Conservation (phyloP, 1,140 invertebrate genomes). For the Drosophila tsacasi region DNA sequence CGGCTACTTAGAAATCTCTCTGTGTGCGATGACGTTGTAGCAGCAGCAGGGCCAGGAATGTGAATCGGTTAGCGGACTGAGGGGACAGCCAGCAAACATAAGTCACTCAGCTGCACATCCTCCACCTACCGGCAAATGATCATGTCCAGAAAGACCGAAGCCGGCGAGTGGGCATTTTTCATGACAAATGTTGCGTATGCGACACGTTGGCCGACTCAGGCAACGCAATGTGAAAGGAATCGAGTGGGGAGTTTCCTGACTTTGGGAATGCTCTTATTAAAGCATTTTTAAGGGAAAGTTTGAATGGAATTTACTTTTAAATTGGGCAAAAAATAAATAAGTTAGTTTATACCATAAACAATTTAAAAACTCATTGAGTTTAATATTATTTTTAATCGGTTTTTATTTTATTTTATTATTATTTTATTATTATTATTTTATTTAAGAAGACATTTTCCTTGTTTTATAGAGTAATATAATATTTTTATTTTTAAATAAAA, state of each 20-base stretch:
- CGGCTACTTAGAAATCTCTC: constrained; percentile 31
- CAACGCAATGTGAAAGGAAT: constrained; percentile 42
- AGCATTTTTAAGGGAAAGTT: background rate
- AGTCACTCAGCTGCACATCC: constrained; percentile 69
- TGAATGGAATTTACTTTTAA: no score
- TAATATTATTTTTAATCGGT: background rate
- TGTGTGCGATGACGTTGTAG: background rate
- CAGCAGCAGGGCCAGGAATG: constrained; percentile 35
- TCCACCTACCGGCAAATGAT: constrained; percentile 48
- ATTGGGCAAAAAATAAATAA: background rate
- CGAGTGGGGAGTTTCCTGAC: background rate
- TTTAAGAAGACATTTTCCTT: no score
- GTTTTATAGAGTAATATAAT: no score
- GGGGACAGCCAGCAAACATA: constrained; percentile 16
- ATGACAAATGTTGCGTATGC: constrained; percentile 75
- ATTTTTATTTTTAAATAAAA: background rate
- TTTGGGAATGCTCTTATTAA: constrained; percentile 21
- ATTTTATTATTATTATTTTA: no score
- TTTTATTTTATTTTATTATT: no score
- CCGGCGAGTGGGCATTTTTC: constrained; percentile 16
- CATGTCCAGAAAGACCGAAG: constrained; percentile 18
- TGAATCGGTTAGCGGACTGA: background rate
- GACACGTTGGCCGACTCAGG: constrained; percentile 42
- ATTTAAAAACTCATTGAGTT: background rate
- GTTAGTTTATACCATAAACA: no score